Evolutionary conservation across 2,797 vertebrate species (phyloP), one percentile per base, ranked within the genome.

Genomic region (Parotocinclus haroldoi): DNA sequence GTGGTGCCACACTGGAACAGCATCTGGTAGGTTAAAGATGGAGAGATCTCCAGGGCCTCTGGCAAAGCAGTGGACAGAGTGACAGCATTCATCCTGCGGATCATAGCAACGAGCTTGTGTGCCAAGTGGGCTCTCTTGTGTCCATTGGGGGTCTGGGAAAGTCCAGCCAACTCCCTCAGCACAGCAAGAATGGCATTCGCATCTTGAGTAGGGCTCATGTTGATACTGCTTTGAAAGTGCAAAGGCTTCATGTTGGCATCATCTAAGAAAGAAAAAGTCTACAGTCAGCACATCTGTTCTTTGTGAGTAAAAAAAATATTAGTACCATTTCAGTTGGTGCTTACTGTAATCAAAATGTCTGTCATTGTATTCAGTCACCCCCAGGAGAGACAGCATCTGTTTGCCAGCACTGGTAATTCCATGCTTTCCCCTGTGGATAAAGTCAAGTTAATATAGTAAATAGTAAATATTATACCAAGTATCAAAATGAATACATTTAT

Each of bases 1-100:
- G 57, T 44, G 87, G 82, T 4, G 91, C 94, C 72, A 96, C 96
- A 99, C 83, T 99, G 96, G 61, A 83, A 81, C 81, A 99, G 83
- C 49, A 92, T 91, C 85, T 99, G 95, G 61, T 93, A 75, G 16
- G 92, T 93, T 79, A 98, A 78, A 16, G 89, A 83, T 44, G 85
- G 77, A 71, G 87, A 91, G 65, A 88, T 66, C 11, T 82, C 80
- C 10, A 93, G 79, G 76, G 95, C 86, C 75, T 93, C 91, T 1
- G 91, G 88, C 63, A 98, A 66, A 62, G 90, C 85, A 2, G 82
- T 48, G 1, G 81, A 76, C 67, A 99, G 76, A 11, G 89, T 91
- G 38, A 87, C 84, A 7, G 82, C 77, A 37, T 85, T 91, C 66
- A 96, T 89, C 73, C 84, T 87, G 69, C 95, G 91, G 58, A 96